Conservation (phyloP, 1,140 invertebrate species). For the Zaprionus camerounensis region DNA sequence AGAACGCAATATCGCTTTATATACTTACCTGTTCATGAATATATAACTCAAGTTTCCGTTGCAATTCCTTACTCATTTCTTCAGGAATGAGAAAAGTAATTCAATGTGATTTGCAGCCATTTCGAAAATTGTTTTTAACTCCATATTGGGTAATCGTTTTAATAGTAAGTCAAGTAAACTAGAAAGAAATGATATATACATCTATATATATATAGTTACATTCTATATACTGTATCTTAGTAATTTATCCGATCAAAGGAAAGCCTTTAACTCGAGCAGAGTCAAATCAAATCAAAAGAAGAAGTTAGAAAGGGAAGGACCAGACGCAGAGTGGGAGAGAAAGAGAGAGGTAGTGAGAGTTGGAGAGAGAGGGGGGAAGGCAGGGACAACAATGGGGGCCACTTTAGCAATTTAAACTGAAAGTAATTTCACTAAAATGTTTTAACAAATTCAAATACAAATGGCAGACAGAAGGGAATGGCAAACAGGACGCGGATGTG, state of each 20-base stretch:
- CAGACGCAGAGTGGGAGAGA: background rate
- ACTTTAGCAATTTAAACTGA: constrained; percentile 71
- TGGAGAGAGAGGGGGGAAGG: background rate
- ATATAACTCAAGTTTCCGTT: background rate
- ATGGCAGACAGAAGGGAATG: constrained; percentile 12
- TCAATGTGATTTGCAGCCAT: background rate
- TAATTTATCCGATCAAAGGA: background rate
- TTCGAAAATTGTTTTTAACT: background rate
- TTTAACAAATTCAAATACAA: constrained; percentile 75
- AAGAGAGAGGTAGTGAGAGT: background rate
- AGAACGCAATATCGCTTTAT: background rate
- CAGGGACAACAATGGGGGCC: constrained; percentile 21
- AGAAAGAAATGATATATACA: background rate
- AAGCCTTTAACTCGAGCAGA: background rate
- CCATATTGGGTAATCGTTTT: background rate
- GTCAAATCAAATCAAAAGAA: background rate
- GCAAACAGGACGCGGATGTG: constrained; percentile 16
- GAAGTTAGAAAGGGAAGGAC: background rate
- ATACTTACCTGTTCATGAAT: background rate
- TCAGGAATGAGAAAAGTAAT: background rate
- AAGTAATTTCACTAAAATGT: constrained; percentile 79
- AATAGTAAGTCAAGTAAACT: background rate
- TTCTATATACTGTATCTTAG: background rate
- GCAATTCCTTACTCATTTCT: no score
- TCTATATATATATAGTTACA: background rate